These are phyloP conservation scores for Todiramphus chloris DNA, from an alignment of 2,113 vertebrate genomes.

Conservation along the genomic window DNA sequence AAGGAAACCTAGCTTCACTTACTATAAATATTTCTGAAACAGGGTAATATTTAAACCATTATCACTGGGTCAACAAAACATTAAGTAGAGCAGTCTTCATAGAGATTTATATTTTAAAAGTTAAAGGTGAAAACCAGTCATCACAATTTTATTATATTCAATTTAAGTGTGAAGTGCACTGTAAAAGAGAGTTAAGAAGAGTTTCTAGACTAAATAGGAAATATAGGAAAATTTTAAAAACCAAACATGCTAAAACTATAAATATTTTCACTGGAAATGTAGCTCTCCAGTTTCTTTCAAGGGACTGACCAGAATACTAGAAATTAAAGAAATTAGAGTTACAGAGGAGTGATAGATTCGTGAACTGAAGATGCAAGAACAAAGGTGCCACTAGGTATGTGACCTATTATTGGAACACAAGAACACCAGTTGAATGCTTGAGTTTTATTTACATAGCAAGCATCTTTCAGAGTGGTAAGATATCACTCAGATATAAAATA, in stretches of 20 bases:
- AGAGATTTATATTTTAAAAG: not conserved
- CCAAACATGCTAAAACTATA: not conserved
- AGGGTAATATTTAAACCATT: not conserved
- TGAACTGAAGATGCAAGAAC: not conserved
- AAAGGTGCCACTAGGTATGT: not conserved
- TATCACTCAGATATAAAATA: not conserved
- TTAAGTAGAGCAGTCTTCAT: not conserved
- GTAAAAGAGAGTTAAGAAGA: not conserved
- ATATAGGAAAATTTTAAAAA: not conserved
- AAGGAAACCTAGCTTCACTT: not conserved
- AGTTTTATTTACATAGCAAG: not conserved
- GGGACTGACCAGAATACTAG: not conserved
- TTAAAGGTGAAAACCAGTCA: not conserved
- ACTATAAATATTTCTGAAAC: not conserved
- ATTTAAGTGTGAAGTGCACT: not conserved
- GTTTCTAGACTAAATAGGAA: not conserved
- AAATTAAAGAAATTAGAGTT: not conserved
- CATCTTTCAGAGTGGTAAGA: not conserved
- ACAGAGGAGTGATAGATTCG: not conserved
- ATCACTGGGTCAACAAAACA: not conserved
- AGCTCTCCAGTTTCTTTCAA: not conserved
- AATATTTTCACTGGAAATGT: not conserved
- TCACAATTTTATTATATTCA: not conserved
- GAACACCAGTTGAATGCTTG: not conserved
- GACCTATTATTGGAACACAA: not conserved